Base-by-base conservation (phyloP, 2,888 invertebrate species). In the Lasioglossum malachurum region DNA sequence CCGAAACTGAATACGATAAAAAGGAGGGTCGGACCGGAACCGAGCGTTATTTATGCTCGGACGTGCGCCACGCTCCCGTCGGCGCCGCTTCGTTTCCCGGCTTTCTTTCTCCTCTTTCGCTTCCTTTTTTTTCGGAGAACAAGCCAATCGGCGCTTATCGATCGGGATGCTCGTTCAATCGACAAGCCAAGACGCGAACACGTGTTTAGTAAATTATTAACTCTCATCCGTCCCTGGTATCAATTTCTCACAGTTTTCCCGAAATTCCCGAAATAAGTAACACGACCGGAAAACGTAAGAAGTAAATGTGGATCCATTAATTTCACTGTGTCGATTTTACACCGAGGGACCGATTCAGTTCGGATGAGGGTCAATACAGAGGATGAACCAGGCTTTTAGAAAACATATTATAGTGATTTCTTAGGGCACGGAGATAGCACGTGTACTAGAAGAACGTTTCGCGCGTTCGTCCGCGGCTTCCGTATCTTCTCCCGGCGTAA, bases 1-100 rank as follows among this genome's bases (percentile, higher is more conserved):
- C 38, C 72, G 64, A 53, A 74, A 77, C 49, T 76, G 82, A 84
- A 84, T 84, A 84, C 73, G 73, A 69, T 69, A 84, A 78, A 83
- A 60, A 74, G 84, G 69, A 60, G 74, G 82, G 72, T 82, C 76
- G 82, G n/a, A n/a, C n/a, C 60, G 49, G 78, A 69, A 31, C 69
- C 16, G 64, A 64, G 27, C 44, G 72, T 83, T 83, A 83, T 84
- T 84, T 78, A 83, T 83, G 74, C 57, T 67, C 38, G 31, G 46
- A 46, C 46, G 67, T 46, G 78, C 53, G 57, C 67, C 67, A 67
- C 67, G 67, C 35, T 31, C 19, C 19, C 67, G 67, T 14, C 27
- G 67, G 35, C 27, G 46, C 46, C 71, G 67, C 57, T 67, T 27
- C 16, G 44, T n/a, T 49, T 81, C 41, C 38, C 35, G 23, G 35